Base-by-base conservation (phyloP, 2,888 invertebrate genomes). In the Dichetophora obliterata region DNA sequence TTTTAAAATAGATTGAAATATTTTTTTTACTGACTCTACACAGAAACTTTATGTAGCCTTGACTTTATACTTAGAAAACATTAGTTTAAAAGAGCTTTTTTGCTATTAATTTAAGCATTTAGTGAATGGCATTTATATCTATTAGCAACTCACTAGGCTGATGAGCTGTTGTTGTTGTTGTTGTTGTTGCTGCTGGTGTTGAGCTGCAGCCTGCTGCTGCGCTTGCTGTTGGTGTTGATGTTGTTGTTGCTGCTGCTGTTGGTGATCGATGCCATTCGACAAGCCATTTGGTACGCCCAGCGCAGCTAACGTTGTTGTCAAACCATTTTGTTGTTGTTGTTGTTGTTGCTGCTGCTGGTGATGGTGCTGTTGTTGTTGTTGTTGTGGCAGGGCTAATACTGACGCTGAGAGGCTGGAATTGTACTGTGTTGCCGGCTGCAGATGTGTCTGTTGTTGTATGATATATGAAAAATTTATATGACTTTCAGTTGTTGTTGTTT, bases 81-180 rank as follows among this genome's bases (percentile, higher is more conserved):
- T 37, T 14, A 16, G 34, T 34, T 43, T 66, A 9, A 3, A 5
- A 27, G 66, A 37, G 2, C 22, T 19, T 19, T 37, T 37, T 11
- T 24, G 22, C 0, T 24, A 22, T 59, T 34, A 3, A 3, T 43
- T 43, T 34, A 66, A 43, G 22, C 19, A 34, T 14, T 19, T 19
- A 9, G 8, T 50, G 50, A 48, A 27, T 8, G 61, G 9, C 61
- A 61, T 43, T 48, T 48, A 61, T 61, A 66, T 63, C 24, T 69
- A 73, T 59, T n/a, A 59, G 77, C 75, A 77, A 88, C 89, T 88
- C 89, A 89, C 88, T 88, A 89, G 88, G 87, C 87, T 88, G 84
- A 87, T 87, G 78, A 82, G 85, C 80, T 82, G 84, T 81, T 85
- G 81, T 81, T 82, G 79, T 52, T 76, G 78, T n/a, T 70, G 72